A percentile compares a stretch with the other conserved stretches of the same genome.
These are phyloP conservation scores for Lophochroa leadbeateri DNA, from an alignment of 2,113 vertebrate species.

Conservation along the genomic window DNA sequence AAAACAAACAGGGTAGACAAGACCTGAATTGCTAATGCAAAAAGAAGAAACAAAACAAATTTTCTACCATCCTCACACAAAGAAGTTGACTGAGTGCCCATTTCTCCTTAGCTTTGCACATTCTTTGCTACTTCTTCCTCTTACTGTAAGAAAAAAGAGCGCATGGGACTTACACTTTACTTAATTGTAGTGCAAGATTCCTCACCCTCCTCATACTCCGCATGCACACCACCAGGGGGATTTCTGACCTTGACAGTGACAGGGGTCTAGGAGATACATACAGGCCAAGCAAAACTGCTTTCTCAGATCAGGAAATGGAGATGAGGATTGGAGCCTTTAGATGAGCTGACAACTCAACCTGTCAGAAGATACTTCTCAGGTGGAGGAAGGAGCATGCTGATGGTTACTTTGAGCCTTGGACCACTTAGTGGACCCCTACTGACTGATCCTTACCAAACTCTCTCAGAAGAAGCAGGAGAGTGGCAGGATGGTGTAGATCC, in stretches of 20 bases:
- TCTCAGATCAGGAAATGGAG: not conserved
- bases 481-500: no score
- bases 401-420: not conserved
- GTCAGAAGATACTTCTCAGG: not conserved
- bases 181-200: not conserved
- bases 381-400: not conserved
- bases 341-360: not conserved
- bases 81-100: not conserved
- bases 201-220: not conserved
- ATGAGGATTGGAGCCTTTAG: not conserved
- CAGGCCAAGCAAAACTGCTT: not conserved
- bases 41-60: not conserved
- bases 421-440: not conserved
- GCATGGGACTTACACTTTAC: not conserved
- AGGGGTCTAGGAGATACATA: not conserved
- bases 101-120: not conserved
- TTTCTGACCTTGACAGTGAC: not conserved
- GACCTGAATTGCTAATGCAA: not conserved
- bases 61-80: not conserved
- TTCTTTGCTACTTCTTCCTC: not conserved
- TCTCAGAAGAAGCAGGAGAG: no score
- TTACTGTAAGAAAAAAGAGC: not conserved
- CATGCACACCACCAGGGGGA: not conserved
- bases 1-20: slow-evolving; percentile 52
- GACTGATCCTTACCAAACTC: not conserved